Evolutionary conservation across 2,888 invertebrate genomes (phyloP).

Genomic region (Oligia strigilis): DNA sequence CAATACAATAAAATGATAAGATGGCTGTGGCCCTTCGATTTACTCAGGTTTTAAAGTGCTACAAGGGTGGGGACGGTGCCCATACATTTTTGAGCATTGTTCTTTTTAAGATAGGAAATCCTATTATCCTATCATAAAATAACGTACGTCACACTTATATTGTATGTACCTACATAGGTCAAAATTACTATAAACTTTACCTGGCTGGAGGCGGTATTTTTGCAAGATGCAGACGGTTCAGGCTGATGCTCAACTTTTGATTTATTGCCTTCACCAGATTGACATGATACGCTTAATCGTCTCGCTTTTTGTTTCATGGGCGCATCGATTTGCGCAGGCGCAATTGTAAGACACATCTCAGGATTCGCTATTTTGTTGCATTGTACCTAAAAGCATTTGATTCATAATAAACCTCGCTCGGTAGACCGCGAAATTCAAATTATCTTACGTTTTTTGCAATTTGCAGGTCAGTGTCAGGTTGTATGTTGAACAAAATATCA

Average conservation of each 20-base stretch:
- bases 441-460: background rate
- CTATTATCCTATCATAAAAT: background rate
- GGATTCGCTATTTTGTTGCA: conserved; percentile 20
- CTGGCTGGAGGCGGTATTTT: conserved; percentile 1
- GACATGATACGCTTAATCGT: conserved; percentile 46
- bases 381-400: conserved; percentile 28
- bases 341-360: background rate
- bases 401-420: background rate
- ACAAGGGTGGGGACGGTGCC: too few relatives aligned
- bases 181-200: conserved; percentile 24
- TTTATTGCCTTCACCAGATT: conserved; percentile 53
- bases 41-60: too few relatives aligned
- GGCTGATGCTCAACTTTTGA: conserved; percentile 36
- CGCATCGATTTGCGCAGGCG: background rate
- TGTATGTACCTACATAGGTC: too few relatives aligned
- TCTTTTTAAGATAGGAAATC: background rate
- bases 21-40: too few relatives aligned
- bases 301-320: conserved; percentile 22
- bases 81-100: too few relatives aligned
- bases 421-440: background rate
- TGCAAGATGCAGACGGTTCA: conserved; percentile 10
- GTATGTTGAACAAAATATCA: background rate
- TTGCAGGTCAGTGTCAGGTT: background rate
- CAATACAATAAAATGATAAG: too few relatives aligned
- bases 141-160: background rate